Percentiles rank a stretch among this genome's conserved stretches.
These are phyloP conservation scores for Mobula birostris DNA, from an alignment of 2,113 vertebrate genomes.

Conservation along the genomic window DNA sequence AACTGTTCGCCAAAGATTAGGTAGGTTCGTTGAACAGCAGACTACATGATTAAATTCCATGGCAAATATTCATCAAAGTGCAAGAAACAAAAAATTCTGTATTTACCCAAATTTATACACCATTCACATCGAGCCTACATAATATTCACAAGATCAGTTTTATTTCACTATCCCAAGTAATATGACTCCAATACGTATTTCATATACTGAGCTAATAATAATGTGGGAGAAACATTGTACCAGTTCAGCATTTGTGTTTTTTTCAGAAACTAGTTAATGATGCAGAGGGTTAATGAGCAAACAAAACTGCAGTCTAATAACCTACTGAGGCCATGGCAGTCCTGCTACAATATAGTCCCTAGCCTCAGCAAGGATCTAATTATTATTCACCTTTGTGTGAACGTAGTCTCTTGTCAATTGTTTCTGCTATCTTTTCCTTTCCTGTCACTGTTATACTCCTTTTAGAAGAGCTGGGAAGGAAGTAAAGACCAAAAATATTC, in stretches of 20 bases:
- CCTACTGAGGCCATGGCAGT: not conserved
- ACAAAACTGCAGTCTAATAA: conserved; percentile 1
- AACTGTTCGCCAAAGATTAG: not conserved
- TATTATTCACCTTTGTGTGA: not conserved
- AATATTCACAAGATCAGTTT: not conserved
- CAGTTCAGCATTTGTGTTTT: not conserved
- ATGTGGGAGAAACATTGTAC: not conserved
- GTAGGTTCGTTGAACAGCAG: not conserved
- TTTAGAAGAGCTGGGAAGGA: too few species aligned
- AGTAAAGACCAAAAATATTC: not conserved
- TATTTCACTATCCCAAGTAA: not conserved
- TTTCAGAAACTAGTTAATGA: not conserved
- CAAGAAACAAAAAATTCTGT: not conserved
- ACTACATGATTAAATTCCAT: not conserved
- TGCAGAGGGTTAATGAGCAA: conserved; percentile 7
- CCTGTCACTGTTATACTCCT: not conserved
- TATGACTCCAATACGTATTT: not conserved
- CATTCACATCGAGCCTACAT: not conserved
- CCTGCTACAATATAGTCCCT: not conserved
- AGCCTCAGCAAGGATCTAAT: not conserved
- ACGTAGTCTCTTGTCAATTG: not conserved
- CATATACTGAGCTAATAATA: not conserved
- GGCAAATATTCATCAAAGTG: not conserved
- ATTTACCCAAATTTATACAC: not conserved
- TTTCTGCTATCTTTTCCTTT: not conserved